Base-by-base conservation (phyloP, 2,797 vertebrate species). In the Onychomys leucogaster region DNA sequence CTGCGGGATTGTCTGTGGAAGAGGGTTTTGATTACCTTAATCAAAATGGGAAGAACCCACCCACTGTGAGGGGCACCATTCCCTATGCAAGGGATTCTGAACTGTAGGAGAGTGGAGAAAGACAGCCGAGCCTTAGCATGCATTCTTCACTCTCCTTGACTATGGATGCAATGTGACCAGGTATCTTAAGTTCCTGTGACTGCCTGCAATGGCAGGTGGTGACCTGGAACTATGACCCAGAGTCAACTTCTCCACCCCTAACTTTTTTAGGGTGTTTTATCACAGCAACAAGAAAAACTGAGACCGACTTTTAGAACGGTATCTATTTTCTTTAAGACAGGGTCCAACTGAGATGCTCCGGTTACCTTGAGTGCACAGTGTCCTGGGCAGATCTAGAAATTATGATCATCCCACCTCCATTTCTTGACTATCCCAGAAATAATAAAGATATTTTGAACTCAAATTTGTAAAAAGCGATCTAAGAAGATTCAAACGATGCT, bases 391-490 rank as follows among this genome's bases (percentile, higher is more conserved):
- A 41, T 57, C 67, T 88, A 55, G 67, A 87, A 57, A 49, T 52
- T 86, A 21, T 86, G 63, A 19, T 32, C 52, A 37, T 73, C 23
- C n/a, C 1, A 4, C 67, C 4, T 43, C 69, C 10, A 16, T 59
- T 88, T 59, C 52, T 34, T 55, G 65, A 55, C 21, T 52, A 55
- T 23, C 46, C 84, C 7, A 37, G 55, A 73, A 73, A 41, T 6
- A 55, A 25, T 61, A 61, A 71, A 88, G 32, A 7, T 8, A 78
- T 63, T 57, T 65, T 92, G 63, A 85, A 81, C 21, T 92, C 43
- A 77, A 21, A 77, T 69, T 93, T 94, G 81, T 78, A 67, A 34
- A 90, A 84, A 61, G 88, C 13, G 67, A 57, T 19, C 46, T 87
- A 41, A 71, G 16, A 57, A 19, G 14, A 57, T 37, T 87, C 49